These are phyloP conservation scores for Mustelus asterias DNA, from an alignment of 2,113 vertebrate species.

Conservation along the genomic window DNA sequence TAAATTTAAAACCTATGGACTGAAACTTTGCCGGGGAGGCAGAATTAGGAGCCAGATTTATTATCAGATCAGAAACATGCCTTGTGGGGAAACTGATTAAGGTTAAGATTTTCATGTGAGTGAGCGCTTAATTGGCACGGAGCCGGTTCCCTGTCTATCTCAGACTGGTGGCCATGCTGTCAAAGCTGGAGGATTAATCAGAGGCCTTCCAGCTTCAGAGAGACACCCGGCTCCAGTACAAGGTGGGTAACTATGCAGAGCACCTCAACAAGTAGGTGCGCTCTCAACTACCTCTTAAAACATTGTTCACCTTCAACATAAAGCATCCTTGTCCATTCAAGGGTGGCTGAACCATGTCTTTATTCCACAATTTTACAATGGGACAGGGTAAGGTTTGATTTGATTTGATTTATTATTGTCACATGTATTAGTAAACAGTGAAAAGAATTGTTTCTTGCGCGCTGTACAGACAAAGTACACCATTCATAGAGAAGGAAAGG, in stretches of 20 bases:
- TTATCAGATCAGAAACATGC: neutral
- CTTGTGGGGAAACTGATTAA: neutral
- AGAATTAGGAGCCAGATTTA: neutral
- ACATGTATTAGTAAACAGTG: no score
- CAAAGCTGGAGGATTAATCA: neutral
- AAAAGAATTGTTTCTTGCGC: no score
- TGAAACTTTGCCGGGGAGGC: neutral
- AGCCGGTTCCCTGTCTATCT: neutral
- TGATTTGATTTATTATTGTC: no score
- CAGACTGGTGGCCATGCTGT: neutral
- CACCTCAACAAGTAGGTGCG: neutral
- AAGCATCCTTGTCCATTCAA: neutral
- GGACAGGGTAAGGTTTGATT: neutral
- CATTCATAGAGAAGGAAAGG: no score
- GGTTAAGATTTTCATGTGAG: neutral
- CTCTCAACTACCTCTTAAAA: neutral
- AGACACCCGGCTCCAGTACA: neutral
- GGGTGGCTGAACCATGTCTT: neutral
- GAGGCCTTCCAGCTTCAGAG: neutral
- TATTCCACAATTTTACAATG: neutral
- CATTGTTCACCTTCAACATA: neutral
- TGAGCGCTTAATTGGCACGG: neutral
- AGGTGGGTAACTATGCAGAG: neutral
- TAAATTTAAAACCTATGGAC: neutral
- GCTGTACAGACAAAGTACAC: no score